These are phyloP conservation scores for Schlechtendalia chinensis DNA, from an alignment of 1,140 invertebrate species.

Conservation along the genomic window DNA sequence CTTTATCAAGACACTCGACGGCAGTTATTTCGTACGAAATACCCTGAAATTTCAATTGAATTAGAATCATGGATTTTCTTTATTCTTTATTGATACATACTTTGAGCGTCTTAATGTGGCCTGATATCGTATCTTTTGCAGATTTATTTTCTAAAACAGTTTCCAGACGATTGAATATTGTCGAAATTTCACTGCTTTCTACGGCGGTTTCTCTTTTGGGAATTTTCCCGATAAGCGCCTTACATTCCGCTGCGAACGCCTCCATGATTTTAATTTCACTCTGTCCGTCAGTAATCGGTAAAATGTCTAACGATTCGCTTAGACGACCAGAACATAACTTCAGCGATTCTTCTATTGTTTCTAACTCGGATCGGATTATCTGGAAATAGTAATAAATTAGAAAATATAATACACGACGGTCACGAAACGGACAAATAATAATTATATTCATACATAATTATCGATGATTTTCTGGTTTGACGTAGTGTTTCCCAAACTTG, in stretches of 20 bases:
- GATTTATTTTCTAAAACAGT: slow-evolving; percentile 10
- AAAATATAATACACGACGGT: too few species aligned
- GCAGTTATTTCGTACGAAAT: not conserved
- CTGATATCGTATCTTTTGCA: not conserved
- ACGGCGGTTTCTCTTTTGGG: not conserved
- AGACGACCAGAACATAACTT: not conserved
- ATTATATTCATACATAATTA: not conserved
- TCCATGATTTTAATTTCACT: not conserved
- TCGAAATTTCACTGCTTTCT: not conserved
- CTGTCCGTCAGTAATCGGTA: not conserved
- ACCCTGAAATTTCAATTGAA: not conserved
- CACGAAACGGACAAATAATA: not conserved
- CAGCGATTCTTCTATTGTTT: not conserved
- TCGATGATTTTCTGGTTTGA: not conserved
- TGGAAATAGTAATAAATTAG: not conserved
- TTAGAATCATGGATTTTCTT: not conserved
- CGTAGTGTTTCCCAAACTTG: not conserved
- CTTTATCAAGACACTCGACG: not conserved
- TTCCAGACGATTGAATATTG: slow-evolving; percentile 7
- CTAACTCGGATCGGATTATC: not conserved
- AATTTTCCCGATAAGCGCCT: not conserved
- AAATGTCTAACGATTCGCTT: slow-evolving; percentile 5
- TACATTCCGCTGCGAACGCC: not conserved
- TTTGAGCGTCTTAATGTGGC: slow-evolving; percentile 15
- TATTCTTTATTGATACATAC: not conserved